Percentiles rank a stretch among this genome's conserved stretches.
These are phyloP conservation scores for Anthophora plumipes DNA, from an alignment of 2,888 invertebrate species.

Conservation along the genomic window DNA sequence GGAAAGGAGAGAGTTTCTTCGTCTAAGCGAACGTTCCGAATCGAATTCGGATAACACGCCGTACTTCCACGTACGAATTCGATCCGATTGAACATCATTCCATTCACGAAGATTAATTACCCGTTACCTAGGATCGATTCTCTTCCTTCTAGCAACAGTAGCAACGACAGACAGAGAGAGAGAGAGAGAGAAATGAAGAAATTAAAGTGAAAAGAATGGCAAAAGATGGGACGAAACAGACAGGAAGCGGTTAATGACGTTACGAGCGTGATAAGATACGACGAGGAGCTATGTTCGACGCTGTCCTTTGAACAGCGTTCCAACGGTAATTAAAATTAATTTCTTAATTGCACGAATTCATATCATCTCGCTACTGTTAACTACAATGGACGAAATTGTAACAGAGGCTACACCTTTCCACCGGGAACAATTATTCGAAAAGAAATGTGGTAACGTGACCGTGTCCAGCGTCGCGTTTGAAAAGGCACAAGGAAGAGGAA, in stretches of 20 bases:
- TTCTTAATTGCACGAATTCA: conserved; percentile 22
- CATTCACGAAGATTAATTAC: conserved; percentile 44
- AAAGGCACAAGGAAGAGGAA: not conserved
- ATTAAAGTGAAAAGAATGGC: no score
- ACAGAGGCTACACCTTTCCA: not conserved
- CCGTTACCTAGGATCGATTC: conserved; percentile 14
- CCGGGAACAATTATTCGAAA: conserved; percentile 1
- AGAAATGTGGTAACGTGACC: not conserved
- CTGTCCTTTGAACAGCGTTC: not conserved
- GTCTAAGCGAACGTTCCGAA: not conserved
- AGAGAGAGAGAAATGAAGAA: not conserved
- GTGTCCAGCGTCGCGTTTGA: not conserved
- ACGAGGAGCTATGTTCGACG: no score
- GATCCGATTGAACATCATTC: not conserved
- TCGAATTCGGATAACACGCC: not conserved
- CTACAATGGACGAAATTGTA: not conserved
- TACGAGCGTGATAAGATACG: not conserved
- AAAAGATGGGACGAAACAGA: not conserved
- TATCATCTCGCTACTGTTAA: conserved; percentile 1
- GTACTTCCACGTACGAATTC: conserved; percentile 11
- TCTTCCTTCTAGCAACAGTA: not conserved
- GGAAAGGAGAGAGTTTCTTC: not conserved
- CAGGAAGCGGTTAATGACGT: not conserved
- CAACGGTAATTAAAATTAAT: conserved; percentile 27
- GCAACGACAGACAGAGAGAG: not conserved